A percentile compares a stretch with the other conserved stretches of the same genome.
Evolutionary conservation across 2,113 vertebrate genomes (phyloP).

Genomic region (Plestiodon gilberti): DNA sequence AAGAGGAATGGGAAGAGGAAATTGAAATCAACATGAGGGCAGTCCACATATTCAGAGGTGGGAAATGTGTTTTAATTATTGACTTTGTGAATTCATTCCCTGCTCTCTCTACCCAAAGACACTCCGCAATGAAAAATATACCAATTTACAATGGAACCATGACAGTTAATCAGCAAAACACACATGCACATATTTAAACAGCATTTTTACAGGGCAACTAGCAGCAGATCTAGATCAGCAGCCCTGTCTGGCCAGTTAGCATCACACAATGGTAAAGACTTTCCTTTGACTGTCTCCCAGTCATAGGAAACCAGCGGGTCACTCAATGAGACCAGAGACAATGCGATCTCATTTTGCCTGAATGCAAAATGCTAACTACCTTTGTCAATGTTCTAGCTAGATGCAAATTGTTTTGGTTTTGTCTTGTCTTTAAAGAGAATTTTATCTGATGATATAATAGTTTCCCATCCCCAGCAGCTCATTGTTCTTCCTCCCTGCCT

Average conservation of each 20-base stretch:
- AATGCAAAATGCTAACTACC: not conserved
- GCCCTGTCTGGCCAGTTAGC: not conserved
- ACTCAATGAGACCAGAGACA: fast-evolving
- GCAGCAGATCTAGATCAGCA: not conserved
- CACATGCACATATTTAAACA: not conserved
- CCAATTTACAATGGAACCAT: not conserved
- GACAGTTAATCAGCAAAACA: not conserved
- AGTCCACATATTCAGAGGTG: too few species aligned
- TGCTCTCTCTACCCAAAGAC: not conserved
- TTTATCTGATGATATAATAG: not conserved
- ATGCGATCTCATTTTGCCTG: not conserved
- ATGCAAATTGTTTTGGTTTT: not conserved
- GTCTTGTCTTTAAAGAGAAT: not conserved
- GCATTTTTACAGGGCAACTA: not conserved
- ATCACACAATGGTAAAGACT: not conserved
- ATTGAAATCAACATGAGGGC: not conserved
- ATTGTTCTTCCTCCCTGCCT: not conserved
- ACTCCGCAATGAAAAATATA: too few species aligned
- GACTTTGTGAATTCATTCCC: not conserved
- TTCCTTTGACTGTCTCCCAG: not conserved
- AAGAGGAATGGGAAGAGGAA: not conserved
- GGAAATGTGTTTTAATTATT: not conserved
- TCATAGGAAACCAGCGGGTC: not conserved
- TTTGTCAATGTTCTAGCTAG: not conserved
- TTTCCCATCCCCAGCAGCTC: not conserved